phyloP scores from a whole-genome alignment of 2,888 invertebrate species.

The Oscheius sp. region DNA sequence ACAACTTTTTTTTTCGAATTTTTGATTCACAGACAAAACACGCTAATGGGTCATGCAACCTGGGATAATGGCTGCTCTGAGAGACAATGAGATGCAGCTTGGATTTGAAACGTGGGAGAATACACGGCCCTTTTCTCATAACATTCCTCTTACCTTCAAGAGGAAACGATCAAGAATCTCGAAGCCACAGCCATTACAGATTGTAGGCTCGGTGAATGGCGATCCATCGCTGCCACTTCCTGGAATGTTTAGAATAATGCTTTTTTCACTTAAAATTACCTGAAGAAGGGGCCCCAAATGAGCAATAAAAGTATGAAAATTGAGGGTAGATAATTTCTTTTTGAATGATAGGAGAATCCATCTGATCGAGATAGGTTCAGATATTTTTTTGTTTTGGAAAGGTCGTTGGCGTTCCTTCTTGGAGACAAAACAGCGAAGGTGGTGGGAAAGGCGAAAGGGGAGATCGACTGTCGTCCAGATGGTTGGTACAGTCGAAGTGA shows the following conservation, averaged over 20 bases:
- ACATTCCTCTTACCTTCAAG: conserved; percentile 40
- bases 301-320: neutral
- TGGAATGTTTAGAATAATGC: too few species aligned
- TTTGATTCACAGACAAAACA: neutral
- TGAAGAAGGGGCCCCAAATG: neutral
- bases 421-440: conserved; percentile 15
- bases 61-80: too few species aligned
- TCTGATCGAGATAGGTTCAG: neutral
- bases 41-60: too few species aligned
- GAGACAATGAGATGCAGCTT: too few species aligned
- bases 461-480: neutral
- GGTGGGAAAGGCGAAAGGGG: neutral
- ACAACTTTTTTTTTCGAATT: neutral
- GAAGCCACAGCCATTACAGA: conserved; percentile 59
- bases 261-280: neutral
- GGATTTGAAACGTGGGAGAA: neutral
- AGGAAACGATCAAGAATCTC: conserved; percentile 58
- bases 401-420: neutral
- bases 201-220: conserved; percentile 31
- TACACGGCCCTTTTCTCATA: neutral
- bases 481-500: neutral
- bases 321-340: too few species aligned
- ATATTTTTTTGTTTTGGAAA: too few species aligned
- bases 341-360: too few species aligned
- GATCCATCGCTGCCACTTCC: conserved; percentile 19